Evolutionary conservation across 2,888 invertebrate species (phyloP).

Genomic region (Ochropleura plecta): DNA sequence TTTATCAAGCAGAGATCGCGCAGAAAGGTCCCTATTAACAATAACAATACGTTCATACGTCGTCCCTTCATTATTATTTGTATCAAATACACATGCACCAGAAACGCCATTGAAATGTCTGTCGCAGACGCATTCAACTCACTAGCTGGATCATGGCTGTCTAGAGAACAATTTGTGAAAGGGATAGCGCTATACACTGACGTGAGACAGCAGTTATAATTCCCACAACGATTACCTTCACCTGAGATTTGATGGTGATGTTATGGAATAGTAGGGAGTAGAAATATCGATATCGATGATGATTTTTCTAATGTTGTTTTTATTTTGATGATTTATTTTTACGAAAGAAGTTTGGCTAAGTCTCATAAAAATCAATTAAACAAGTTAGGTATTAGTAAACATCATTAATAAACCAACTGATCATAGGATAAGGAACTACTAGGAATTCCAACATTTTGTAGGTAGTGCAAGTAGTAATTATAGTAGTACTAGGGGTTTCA

Average conservation of each 20-base stretch:
- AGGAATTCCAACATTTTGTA: too few relatives aligned
- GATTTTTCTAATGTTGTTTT: not conserved
- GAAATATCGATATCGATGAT: conserved; percentile 48
- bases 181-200: conserved; percentile 76
- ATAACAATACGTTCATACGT: conserved; percentile 13
- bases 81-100: conserved; percentile 56
- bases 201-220: conserved; percentile 82
- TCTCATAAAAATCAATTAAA: too few relatives aligned
- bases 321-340: not conserved
- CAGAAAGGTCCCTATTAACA: conserved; percentile 11
- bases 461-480: too few relatives aligned
- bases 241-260: conserved; percentile 77
- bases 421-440: too few relatives aligned
- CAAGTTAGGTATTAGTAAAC: too few relatives aligned
- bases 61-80: conserved; percentile 56
- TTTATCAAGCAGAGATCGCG: not conserved
- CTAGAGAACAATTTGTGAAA: conserved; percentile 82
- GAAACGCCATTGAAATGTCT: conserved; percentile 57
- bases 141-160: conserved; percentile 67
- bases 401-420: too few relatives aligned
- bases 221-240: conserved; percentile 90
- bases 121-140: conserved; percentile 59
- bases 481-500: not conserved
- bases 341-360: not conserved
- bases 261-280: conserved; percentile 20